Percentiles rank a stretch among this genome's conserved stretches.
Evolutionary conservation across 2,113 vertebrate species (phyloP).

Genomic region (Egretta garzetta): DNA sequence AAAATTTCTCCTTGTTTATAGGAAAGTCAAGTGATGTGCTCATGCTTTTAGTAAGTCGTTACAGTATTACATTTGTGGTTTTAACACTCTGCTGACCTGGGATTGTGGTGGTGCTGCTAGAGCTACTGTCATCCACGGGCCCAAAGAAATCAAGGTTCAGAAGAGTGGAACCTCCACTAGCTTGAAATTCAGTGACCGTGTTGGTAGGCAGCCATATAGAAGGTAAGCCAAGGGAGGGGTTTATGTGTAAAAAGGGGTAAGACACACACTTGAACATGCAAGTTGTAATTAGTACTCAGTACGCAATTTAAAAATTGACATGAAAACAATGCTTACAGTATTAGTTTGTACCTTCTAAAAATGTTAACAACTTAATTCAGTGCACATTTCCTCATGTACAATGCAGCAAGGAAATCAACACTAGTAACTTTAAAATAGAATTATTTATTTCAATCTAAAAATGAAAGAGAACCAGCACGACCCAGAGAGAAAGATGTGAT

Average conservation of each 20-base stretch:
- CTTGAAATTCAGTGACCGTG: constrained; percentile 87
- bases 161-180: constrained; percentile 97
- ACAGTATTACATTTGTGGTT: constrained; percentile 73
- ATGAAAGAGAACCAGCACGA: constrained; percentile 72
- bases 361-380: constrained; percentile 78
- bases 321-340: constrained; percentile 81
- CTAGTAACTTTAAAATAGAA: constrained; percentile 70
- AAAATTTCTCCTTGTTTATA: constrained; percentile 80
- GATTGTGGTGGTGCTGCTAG: constrained; percentile 90
- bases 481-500: constrained; percentile 64
- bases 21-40: constrained; percentile 82
- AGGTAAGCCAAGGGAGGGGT: constrained; percentile 84
- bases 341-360: constrained; percentile 80
- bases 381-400: constrained; percentile 79
- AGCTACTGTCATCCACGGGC: constrained; percentile 97
- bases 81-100: constrained; percentile 93
- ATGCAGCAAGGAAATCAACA: constrained; percentile 74
- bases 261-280: constrained; percentile 91
- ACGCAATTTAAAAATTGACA: constrained; percentile 78
- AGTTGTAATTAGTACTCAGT: constrained; percentile 84
- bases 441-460: constrained; percentile 74
- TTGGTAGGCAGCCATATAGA: constrained; percentile 85
- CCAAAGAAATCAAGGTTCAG: constrained; percentile 99
- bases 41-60: constrained; percentile 80
- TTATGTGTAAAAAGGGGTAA: constrained; percentile 87